A percentile compares a stretch with the other conserved stretches of the same genome.
phyloP scores from a whole-genome alignment of 2,888 invertebrate genomes.

The Andrena marginata region DNA sequence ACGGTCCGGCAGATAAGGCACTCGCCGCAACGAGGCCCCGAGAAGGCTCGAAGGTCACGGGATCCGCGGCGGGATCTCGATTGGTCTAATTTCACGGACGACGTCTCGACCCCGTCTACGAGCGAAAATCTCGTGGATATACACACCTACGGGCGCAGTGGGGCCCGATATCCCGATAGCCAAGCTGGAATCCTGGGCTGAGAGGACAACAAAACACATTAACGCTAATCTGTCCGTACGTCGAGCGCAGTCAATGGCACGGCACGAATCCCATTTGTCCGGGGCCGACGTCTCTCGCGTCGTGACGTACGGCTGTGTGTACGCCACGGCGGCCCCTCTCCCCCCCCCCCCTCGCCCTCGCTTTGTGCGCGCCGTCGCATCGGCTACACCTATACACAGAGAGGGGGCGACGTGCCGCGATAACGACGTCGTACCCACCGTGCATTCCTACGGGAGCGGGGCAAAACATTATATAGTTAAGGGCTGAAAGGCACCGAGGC shows the following conservation, averaged over 20 bases:
- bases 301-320: constrained; percentile 61
- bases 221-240: constrained; percentile 74
- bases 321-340: background rate
- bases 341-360: no score
- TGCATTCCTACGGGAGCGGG: constrained; percentile 23
- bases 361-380: background rate
- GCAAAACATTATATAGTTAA: constrained; percentile 32
- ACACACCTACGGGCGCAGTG: background rate
- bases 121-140: constrained; percentile 28
- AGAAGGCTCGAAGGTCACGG: constrained; percentile 35
- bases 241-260: constrained; percentile 71
- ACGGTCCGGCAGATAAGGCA: constrained; percentile 31
- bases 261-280: constrained; percentile 75
- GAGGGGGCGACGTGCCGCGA: background rate
- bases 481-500: constrained; percentile 41
- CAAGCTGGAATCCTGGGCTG: constrained; percentile 24
- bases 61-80: constrained; percentile 24
- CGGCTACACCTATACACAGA: background rate
- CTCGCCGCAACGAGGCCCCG: background rate
- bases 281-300: constrained; percentile 66
- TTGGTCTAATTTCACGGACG: constrained; percentile 57
- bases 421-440: background rate
- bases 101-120: constrained; percentile 24
- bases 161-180: constrained; percentile 58
- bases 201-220: constrained; percentile 71